Percentiles rank a stretch among this genome's conserved stretches.
Conservation (phyloP, 2,113 vertebrate species). For the Chiloscyllium plagiosum region DNA sequence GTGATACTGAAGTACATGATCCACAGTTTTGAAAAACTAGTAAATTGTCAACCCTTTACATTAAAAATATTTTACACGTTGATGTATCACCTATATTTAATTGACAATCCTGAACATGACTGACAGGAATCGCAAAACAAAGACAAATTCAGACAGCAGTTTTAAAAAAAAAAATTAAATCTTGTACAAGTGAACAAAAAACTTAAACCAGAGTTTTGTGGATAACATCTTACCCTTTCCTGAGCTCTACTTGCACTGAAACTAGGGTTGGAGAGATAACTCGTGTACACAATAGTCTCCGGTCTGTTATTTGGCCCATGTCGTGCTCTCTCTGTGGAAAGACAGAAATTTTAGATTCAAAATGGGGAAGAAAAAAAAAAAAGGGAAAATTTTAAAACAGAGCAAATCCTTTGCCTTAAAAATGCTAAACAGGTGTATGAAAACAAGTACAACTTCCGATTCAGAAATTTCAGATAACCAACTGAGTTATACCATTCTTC, state of each 20-base stretch:
- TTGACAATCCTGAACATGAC: neutral
- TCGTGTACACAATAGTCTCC: slow-evolving; percentile 8
- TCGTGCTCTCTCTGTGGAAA: neutral
- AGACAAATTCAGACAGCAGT: neutral
- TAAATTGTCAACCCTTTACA: neutral
- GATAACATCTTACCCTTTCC: slow-evolving; percentile 6
- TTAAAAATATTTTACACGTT: neutral
- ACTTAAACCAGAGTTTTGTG: neutral
- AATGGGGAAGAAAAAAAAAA: neutral
- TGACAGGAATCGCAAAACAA: neutral
- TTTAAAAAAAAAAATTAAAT: neutral
- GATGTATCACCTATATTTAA: neutral
- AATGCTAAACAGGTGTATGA: too few relatives aligned
- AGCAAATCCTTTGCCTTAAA: neutral
- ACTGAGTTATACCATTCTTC: too few relatives aligned
- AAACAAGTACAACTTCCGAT: neutral
- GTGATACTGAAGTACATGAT: neutral
- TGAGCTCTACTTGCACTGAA: slow-evolving; percentile 29
- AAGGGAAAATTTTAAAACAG: neutral
- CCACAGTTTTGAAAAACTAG: neutral
- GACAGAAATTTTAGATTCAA: neutral
- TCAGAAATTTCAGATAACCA: neutral
- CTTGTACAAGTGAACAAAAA: neutral
- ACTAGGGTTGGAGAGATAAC: slow-evolving; percentile 21
- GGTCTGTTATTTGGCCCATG: neutral